Conservation (phyloP, 1,140 invertebrate species). For the Solen grandis region DNA sequence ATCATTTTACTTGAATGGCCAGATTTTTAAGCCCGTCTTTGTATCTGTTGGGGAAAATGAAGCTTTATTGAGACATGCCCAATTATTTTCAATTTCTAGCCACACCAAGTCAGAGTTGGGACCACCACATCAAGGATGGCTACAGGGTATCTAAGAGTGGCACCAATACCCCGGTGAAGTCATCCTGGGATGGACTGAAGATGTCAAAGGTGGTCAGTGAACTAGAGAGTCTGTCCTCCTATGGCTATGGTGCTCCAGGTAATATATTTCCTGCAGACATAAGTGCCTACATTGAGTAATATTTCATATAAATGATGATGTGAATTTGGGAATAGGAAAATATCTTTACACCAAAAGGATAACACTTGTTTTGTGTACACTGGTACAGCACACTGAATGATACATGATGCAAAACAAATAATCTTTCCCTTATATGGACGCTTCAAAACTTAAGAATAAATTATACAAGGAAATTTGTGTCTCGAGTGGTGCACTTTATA, state of each 20-base stretch:
- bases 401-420: too few relatives aligned
- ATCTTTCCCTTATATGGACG: too few relatives aligned
- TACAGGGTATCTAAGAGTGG: constrained; percentile 40
- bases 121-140: constrained; percentile 55
- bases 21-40: too few relatives aligned
- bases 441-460: too few relatives aligned
- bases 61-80: too few relatives aligned
- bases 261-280: background rate
- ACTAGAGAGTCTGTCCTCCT: constrained; percentile 59
- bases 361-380: too few relatives aligned
- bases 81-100: too few relatives aligned
- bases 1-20: too few relatives aligned
- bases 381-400: too few relatives aligned
- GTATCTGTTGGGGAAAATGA: too few relatives aligned
- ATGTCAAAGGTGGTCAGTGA: constrained; percentile 58
- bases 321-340: background rate
- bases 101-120: constrained; percentile 53
- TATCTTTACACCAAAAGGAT: background rate
- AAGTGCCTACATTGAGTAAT: background rate
- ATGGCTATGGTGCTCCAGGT: constrained; percentile 57
- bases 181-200: constrained; percentile 67
- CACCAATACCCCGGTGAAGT: constrained; percentile 18
- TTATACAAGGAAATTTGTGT: too few relatives aligned
- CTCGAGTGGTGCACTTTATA: too few relatives aligned
- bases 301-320: background rate